Percentiles rank a stretch among this genome's conserved stretches.
Conservation (phyloP, 1,140 invertebrate genomes). For the Rhyacophila brunnea region DNA sequence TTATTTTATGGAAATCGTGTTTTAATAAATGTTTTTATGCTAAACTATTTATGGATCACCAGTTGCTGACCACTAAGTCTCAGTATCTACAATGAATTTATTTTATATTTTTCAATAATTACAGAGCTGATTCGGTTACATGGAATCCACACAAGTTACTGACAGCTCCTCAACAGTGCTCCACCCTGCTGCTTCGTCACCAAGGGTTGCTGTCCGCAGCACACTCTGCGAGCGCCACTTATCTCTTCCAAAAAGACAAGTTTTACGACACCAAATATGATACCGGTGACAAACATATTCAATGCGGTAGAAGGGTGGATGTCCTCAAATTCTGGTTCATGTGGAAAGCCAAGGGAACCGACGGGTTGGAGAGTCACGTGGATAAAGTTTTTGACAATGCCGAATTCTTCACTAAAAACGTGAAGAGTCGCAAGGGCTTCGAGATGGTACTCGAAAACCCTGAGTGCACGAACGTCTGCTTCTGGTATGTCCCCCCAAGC, state of each 20-base stretch:
- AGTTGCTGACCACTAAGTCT: too few relatives aligned
- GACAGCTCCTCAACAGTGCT: constrained; percentile 87
- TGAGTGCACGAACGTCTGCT: constrained; percentile 92
- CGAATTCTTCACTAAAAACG: constrained; percentile 65
- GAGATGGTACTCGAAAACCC: constrained; percentile 74
- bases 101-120: neutral
- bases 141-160: constrained; percentile 94
- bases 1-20: too few relatives aligned
- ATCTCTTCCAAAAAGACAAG: constrained; percentile 95
- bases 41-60: too few relatives aligned
- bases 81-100: too few relatives aligned
- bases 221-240: constrained; percentile 75
- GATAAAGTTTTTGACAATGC: constrained; percentile 76
- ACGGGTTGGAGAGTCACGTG: constrained; percentile 77
- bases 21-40: too few relatives aligned
- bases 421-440: constrained; percentile 71
- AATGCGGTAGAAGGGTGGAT: constrained; percentile 90
- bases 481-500: constrained; percentile 89
- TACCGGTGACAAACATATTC: constrained; percentile 91
- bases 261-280: constrained; percentile 91
- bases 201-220: constrained; percentile 63
- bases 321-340: constrained; percentile 96
- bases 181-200: constrained; percentile 76
- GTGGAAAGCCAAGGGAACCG: constrained; percentile 93
- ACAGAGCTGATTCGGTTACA: constrained; percentile 85